Evolutionary conservation across 2,113 vertebrate genomes (phyloP).

Genomic region (Suncus etruscus): DNA sequence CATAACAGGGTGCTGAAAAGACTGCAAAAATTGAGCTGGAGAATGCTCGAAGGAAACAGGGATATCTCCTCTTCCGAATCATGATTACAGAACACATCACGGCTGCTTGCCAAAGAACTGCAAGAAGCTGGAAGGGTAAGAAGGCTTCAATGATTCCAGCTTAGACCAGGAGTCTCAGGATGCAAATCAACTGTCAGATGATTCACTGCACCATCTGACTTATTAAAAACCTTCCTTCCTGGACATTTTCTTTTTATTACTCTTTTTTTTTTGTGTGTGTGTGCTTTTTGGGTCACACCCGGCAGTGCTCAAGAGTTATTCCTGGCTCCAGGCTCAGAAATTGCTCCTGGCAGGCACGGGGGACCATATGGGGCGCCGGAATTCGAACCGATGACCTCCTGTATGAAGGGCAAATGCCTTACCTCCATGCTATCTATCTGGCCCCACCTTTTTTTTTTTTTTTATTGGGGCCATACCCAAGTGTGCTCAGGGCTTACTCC

Average conservation of each 20-base stretch:
- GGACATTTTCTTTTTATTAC: not conserved
- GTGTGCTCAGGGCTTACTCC: too few relatives aligned
- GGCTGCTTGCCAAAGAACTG: not conserved
- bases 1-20: not conserved
- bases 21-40: not conserved
- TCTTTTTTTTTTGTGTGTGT: too few relatives aligned
- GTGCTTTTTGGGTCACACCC: too few relatives aligned
- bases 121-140: not conserved
- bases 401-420: too few relatives aligned
- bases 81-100: not conserved
- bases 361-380: too few relatives aligned
- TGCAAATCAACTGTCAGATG: not conserved
- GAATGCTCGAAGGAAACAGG: not conserved
- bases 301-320: too few relatives aligned
- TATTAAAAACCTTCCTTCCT: not conserved
- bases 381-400: too few relatives aligned
- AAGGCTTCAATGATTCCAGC: not conserved
- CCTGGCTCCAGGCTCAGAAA: too few relatives aligned
- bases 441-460: too few relatives aligned
- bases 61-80: not conserved
- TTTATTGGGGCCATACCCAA: too few relatives aligned
- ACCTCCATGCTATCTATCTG: too few relatives aligned
- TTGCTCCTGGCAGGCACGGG: too few relatives aligned
- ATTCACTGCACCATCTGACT: not conserved
- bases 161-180: not conserved